Conservation (phyloP, 2,888 invertebrate genomes). For the Tyria jacobaeae region DNA sequence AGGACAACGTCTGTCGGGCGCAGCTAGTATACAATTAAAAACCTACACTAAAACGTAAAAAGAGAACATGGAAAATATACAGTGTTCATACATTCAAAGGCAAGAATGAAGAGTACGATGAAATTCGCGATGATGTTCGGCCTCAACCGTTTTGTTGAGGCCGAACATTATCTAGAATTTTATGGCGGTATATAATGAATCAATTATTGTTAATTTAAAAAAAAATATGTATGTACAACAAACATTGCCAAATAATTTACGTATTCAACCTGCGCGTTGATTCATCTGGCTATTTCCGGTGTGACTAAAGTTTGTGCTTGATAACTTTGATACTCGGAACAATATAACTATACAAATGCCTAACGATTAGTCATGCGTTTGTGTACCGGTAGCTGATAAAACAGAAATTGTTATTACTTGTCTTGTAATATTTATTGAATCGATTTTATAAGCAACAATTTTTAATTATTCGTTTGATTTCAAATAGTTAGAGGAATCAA, state of each 20-base stretch:
- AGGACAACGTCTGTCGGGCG: too few species aligned
- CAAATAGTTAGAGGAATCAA: too few species aligned
- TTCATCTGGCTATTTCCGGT: conserved; percentile 55
- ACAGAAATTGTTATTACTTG: conserved; percentile 20
- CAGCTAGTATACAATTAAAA: too few species aligned
- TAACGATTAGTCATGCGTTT: conserved; percentile 47
- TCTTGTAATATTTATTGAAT: conserved; percentile 9
- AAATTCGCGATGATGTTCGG: too few species aligned
- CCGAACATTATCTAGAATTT: too few species aligned
- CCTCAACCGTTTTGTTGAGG: too few species aligned
- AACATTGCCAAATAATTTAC: conserved; percentile 9
- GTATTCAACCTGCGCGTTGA: conserved; percentile 42
- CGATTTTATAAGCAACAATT: conserved; percentile 10
- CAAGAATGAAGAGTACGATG: too few species aligned
- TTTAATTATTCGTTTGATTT: too few species aligned
- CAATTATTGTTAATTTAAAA: neutral
- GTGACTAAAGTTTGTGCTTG: conserved; percentile 59
- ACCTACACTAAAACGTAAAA: too few species aligned
- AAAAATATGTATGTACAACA: neutral
- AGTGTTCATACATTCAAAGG: too few species aligned
- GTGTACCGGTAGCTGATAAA: conserved; percentile 26
- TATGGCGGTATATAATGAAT: neutral
- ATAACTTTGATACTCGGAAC: conserved; percentile 53
- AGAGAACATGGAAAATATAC: too few species aligned
- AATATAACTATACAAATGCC: conserved; percentile 51